These are phyloP conservation scores for Madoqua kirkii DNA, from an alignment of 2,113 vertebrate species.

Conservation along the genomic window DNA sequence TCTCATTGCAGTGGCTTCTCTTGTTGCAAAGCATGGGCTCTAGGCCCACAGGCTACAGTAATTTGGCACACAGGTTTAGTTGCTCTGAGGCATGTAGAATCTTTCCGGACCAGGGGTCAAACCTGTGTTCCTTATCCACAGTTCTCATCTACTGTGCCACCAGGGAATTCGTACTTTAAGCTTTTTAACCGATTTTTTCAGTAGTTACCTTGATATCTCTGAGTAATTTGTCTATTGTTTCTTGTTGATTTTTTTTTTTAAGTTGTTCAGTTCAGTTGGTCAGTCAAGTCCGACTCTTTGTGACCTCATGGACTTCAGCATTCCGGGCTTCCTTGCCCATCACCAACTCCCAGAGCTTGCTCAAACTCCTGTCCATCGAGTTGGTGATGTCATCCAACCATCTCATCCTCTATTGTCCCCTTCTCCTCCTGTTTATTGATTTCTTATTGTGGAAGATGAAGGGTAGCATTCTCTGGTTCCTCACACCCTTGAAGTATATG, in stretches of 20 bases:
- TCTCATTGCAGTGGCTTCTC: not conserved
- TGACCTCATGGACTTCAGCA: not conserved
- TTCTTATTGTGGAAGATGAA: not conserved
- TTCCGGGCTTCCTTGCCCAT: not conserved
- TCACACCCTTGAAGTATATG: not conserved
- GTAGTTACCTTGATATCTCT: not conserved
- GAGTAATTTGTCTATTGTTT: not conserved
- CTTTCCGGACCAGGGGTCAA: not conserved
- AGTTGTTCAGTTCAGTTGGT: not conserved
- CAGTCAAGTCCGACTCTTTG: not conserved
- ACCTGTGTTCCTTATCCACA: not conserved
- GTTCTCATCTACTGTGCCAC: not conserved
- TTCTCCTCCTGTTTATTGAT: not conserved
- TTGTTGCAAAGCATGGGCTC: not conserved
- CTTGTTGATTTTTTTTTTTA: not conserved
- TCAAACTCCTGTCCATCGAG: not conserved
- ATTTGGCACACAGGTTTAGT: not conserved
- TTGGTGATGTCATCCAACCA: not conserved
- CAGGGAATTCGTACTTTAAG: not conserved
- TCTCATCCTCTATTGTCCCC: not conserved
- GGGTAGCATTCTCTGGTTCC: not conserved
- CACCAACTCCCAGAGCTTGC: not conserved
- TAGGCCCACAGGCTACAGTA: not conserved
- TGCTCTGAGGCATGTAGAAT: not conserved
- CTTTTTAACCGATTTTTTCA: not conserved